These are phyloP conservation scores for Osmerus mordax DNA, from an alignment of 2,113 vertebrate genomes.

Conservation along the genomic window DNA sequence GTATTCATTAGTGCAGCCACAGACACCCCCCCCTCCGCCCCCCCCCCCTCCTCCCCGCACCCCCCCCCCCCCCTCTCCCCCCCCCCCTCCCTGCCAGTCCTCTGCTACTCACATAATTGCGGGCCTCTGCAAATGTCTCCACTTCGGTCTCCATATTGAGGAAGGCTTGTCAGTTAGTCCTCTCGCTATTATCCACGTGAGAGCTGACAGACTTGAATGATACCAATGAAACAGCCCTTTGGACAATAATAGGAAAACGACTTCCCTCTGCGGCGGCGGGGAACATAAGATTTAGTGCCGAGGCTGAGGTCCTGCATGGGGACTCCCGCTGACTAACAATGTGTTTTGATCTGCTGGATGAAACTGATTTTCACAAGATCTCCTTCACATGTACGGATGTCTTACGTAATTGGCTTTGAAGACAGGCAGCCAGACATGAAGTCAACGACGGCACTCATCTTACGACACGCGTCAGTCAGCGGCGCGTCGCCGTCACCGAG, in stretches of 20 bases:
- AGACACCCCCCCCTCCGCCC: constrained; percentile 16
- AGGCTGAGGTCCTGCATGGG: not conserved
- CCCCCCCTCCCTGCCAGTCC: constrained; percentile 20
- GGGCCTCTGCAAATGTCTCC: constrained; percentile 53
- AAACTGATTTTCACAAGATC: not conserved
- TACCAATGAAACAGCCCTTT: constrained; percentile 19
- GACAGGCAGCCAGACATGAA: not conserved
- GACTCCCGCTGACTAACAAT: not conserved
- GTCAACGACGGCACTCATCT: not conserved
- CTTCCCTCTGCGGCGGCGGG: not conserved
- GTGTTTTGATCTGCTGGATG: constrained; percentile 30
- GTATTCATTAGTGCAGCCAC: constrained; percentile 65
- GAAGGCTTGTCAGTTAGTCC: constrained; percentile 26
- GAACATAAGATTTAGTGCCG: not conserved
- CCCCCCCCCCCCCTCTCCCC: constrained; percentile 15
- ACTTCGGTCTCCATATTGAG: constrained; percentile 55
- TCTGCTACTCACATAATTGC: constrained; percentile 51
- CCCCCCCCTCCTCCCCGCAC: constrained; percentile 14
- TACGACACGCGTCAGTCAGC: not conserved
- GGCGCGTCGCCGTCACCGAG: not conserved
- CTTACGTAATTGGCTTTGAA: not conserved
- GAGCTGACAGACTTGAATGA: constrained; percentile 8
- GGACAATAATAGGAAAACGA: not conserved
- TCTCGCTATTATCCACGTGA: not conserved
- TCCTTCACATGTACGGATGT: not conserved